Conservation (phyloP, 30 jellyfish, hydroid and myxozoan genomes). For the Hydractinia echinata region DNA sequence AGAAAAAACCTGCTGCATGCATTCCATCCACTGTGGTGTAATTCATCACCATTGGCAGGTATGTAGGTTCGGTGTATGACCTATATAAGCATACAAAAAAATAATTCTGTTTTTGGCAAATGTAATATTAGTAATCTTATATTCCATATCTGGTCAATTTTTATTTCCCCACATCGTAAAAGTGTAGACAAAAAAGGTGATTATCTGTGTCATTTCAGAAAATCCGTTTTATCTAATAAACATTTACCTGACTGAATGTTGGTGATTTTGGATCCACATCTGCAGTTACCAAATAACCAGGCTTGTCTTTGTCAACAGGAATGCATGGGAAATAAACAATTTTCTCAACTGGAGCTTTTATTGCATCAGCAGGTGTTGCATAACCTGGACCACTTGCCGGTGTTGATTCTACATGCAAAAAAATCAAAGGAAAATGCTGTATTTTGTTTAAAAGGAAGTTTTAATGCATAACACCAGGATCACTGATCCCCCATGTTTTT, state of each 20-base stretch:
- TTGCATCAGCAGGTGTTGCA: constrained; percentile 77
- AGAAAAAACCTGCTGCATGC: constrained; percentile 78
- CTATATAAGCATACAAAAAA: constrained; percentile 23
- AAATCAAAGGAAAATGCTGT: too few relatives aligned
- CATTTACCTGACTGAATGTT: constrained; percentile 52
- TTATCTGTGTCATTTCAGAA: not conserved
- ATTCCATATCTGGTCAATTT: not conserved
- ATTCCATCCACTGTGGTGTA: constrained; percentile 97
- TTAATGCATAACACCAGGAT: too few relatives aligned
- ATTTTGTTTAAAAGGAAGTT: too few relatives aligned
- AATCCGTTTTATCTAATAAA: not conserved
- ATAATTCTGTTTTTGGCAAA: not conserved
- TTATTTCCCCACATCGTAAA: not conserved
- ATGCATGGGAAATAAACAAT: constrained; percentile 77
- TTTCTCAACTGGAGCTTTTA: constrained; percentile 73
- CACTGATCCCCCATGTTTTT: too few relatives aligned
- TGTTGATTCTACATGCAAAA: too few relatives aligned
- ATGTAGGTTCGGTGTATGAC: constrained; percentile 77
- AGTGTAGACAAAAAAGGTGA: not conserved
- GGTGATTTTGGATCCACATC: constrained; percentile 78
- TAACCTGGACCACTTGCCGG: constrained; percentile 76
- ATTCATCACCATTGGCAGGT: constrained; percentile 74
- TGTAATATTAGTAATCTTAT: not conserved
- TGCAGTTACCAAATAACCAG: constrained; percentile 74
- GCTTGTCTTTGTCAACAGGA: constrained; percentile 34